Conservation (phyloP, 2,797 vertebrate genomes). For the Artibeus lituratus region DNA sequence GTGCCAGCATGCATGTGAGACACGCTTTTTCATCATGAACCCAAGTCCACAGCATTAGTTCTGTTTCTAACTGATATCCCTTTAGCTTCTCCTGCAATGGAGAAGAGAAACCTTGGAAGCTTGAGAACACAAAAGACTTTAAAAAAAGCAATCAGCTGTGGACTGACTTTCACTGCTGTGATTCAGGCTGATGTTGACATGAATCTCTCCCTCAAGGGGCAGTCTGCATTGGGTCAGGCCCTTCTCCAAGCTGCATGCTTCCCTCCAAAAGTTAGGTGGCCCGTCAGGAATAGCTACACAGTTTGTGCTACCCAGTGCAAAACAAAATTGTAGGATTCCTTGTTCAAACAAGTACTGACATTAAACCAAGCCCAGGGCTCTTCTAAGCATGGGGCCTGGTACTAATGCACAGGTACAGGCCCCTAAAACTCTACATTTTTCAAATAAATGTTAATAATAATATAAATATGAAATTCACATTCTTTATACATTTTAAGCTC, state of each 20-base stretch:
- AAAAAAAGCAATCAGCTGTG: neutral
- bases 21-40: neutral
- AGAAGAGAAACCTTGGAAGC: neutral
- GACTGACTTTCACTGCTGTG: neutral
- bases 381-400: accelerated
- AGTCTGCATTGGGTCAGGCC: neutral
- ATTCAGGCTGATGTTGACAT: neutral
- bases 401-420: accelerated
- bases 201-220: neutral
- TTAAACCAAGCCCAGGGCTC: neutral
- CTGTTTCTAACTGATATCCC: neutral
- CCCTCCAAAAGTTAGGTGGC: neutral
- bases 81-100: neutral
- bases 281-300: neutral
- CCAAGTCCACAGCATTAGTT: neutral
- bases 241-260: accelerated
- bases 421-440: neutral
- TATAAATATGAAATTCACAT: neutral
- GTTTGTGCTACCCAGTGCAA: neutral
- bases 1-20: neutral
- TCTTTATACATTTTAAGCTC: neutral
- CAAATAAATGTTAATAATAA: neutral
- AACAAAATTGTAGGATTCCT: neutral
- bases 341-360: neutral
- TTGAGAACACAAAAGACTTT: neutral